Evolutionary conservation across 1,140 invertebrate species (phyloP), one percentile per base, ranked within the genome.

Genomic region (Mesaphorura yosii): DNA sequence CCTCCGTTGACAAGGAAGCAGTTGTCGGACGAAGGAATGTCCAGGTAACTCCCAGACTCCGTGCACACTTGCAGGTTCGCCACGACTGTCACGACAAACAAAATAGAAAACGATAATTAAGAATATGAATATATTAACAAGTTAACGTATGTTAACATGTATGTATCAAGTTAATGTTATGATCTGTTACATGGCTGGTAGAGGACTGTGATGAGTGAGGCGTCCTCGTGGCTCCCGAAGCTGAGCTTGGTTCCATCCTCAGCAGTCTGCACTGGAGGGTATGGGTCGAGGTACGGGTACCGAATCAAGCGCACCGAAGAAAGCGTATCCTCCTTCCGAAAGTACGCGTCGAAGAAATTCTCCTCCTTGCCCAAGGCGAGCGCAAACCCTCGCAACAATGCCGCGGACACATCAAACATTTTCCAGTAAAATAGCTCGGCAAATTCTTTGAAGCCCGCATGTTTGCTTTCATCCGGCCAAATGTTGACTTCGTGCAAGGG

Each of bases 381-480:
- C 19, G 48, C 48, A 14, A 49, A 45, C 10, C 48, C 48, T 17
- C 29, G n/a, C 7, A 49, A 22, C 7, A 49, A 12, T n/a, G 27
- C 31, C 4, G 48, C 48, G 5, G 48, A 49, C 26, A 49, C 14
- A 34, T 49, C 48, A 34, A 49, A 49, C 26, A 39, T 41, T 12
- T 40, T 5, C 5, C 5, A 49, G 48, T 49, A 49, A 40, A 49
- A 49, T 7, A 10, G 6, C 26, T 49, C 48, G 7, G 34, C 10
- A 22, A 49, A 49, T 40, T 49, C 48, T 20, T 20, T 49, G 29
- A 41, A 49, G 6, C 48, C 48, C 4, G 26, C 5, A 23, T 49
- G 48, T 22, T 49, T 49, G 6, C 12, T 49, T 14, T 49, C 48
- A 38, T 49, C 48, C 28, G 48, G 48, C 48, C 48, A 49, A 41